Conservation (phyloP, 2,113 vertebrate genomes). For the Recurvirostra avosetta region DNA sequence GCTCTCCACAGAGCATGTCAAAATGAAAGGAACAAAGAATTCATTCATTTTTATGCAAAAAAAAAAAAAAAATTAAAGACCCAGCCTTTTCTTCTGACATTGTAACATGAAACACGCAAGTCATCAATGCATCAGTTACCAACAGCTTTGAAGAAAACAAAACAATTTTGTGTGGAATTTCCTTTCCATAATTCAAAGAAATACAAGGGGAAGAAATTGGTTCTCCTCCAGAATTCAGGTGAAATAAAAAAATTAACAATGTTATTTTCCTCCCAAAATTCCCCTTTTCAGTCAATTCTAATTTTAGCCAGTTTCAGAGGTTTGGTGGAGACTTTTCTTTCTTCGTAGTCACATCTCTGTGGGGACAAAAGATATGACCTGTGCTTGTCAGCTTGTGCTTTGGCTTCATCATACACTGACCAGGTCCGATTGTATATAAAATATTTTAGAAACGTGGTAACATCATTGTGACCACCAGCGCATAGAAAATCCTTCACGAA, state of each 20-base stretch:
- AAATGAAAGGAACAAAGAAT: conserved; percentile 10
- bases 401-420: not conserved
- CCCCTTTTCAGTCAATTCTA: not conserved
- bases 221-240: not conserved
- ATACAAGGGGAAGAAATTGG: not conserved
- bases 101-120: not conserved
- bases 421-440: not conserved
- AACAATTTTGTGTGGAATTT: not conserved
- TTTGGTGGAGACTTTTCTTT: not conserved
- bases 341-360: not conserved
- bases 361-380: not conserved
- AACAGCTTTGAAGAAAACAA: not conserved
- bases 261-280: not conserved
- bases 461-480: not conserved
- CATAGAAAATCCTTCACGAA: not conserved
- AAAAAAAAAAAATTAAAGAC: not conserved
- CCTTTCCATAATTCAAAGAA: not conserved
- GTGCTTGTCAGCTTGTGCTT: not conserved
- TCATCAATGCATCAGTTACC: not conserved
- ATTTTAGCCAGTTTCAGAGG: not conserved
- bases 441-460: not conserved
- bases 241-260: not conserved
- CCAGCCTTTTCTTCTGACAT: not conserved
- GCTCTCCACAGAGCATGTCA: not conserved
- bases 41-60: not conserved